A percentile compares a stretch with the other conserved stretches of the same genome.
Evolutionary conservation across 2,797 vertebrate genomes (phyloP).

Genomic region (Cichlasoma orientale): DNA sequence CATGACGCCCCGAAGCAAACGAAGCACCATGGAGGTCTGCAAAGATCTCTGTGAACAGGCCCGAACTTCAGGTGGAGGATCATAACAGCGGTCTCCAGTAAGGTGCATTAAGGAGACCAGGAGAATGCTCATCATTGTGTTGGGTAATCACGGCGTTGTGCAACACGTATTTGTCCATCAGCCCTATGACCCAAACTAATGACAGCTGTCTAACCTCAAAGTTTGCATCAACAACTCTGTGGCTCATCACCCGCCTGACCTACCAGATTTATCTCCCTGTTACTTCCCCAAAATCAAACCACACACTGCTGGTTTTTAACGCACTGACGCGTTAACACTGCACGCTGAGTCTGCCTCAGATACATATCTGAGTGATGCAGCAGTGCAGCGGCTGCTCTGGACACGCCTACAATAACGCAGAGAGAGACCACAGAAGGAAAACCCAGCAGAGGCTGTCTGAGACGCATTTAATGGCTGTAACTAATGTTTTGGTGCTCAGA

Average conservation of each 20-base stretch:
- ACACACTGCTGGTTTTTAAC: accelerated
- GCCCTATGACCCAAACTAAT: neutral
- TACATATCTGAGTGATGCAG: accelerated
- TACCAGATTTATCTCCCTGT: neutral
- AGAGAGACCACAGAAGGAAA: neutral
- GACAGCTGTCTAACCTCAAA: neutral
- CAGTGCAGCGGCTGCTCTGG: neutral
- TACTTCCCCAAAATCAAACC: neutral
- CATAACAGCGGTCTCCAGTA: accelerated
- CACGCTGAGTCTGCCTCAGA: neutral
- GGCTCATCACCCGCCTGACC: neutral
- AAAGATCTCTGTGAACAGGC: too few relatives aligned
- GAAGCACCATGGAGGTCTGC: neutral
- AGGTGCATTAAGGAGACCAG: neutral
- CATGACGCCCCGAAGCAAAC: neutral
- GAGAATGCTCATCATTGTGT: neutral
- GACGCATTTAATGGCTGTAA: neutral
- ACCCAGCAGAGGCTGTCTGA: neutral
- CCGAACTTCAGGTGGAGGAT: neutral
- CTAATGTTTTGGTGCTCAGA: neutral
- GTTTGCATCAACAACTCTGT: neutral
- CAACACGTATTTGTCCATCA: neutral
- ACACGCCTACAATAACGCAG: neutral
- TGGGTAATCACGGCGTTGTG: neutral
- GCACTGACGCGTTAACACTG: neutral